Evolutionary conservation across 2,888 invertebrate genomes (phyloP), one percentile per base, ranked within the genome.

Genomic region (Coecobrya sp.): DNA sequence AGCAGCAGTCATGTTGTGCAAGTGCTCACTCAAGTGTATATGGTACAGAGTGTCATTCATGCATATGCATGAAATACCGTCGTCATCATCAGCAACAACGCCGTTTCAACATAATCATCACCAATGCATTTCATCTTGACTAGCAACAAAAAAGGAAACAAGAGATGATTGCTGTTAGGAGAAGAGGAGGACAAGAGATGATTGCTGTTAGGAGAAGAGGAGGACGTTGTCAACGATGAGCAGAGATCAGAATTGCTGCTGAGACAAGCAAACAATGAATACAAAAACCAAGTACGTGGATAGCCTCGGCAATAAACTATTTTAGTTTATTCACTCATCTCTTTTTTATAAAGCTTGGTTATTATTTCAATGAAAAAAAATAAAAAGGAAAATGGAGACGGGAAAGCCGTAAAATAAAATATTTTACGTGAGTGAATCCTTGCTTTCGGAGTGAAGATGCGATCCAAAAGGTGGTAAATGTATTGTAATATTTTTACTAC

Each of bases 61-160:
- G 49, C 42, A 76, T 76, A 76, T 76, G 79, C 30, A 79, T 79
- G 30, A 79, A 81, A 25, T 81, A 52, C 79, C 59, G 22, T 52
- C 73, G 27, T 73, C 49, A 36, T 70, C 82, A 81, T 30, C 19
- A 76, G 76, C 19, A 76, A 36, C n/a, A 52, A 27, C 79, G 27
- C 3, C n/a, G n/a, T 22, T 22, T 79, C 25, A 25, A 13, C 49
- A 19, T 82, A n/a, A 82, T 82, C 36, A 52, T 11, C 73, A 45
- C 25, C 76, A 49, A 13, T 16, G 19, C 10, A 36, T 36, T 36
- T 7, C 76, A 76, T 49, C 27, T 25, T 49, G 19, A n/a, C 30
- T 30, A 19, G 16, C 1, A 27, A 68, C n/a, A n/a, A 25, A 68
- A 36, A 30, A 42, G 16, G 16, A 76, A 76, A 76, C 3, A 22